These are phyloP conservation scores for Mycalesis mineus DNA, from an alignment of 2,888 invertebrate genomes.

Conservation along the genomic window DNA sequence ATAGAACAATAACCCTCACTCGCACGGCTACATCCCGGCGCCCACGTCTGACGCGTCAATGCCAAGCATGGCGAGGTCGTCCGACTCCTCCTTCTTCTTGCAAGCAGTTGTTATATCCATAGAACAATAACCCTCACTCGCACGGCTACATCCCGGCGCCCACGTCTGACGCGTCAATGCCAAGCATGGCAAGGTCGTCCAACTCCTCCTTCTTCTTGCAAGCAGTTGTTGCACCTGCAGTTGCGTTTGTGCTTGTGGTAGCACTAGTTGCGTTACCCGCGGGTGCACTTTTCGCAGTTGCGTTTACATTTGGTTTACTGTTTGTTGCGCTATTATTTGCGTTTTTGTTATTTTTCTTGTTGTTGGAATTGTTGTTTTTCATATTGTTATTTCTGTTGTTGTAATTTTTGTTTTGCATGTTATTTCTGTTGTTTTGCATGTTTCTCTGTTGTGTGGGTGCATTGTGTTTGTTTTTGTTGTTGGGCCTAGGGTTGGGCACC, in stretches of 20 bases:
- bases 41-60: constrained; percentile 90
- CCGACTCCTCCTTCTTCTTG: constrained; percentile 34
- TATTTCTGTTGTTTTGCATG: background rate
- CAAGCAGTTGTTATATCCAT: background rate
- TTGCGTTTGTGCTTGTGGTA: constrained; percentile 23
- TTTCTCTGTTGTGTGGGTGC: background rate
- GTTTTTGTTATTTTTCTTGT: constrained; percentile 24
- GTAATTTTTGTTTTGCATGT: constrained; percentile 22
- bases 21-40: constrained; percentile 67
- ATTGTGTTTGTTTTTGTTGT: constrained; percentile 22
- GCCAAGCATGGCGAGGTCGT: too few relatives aligned
- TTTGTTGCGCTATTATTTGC: constrained; percentile 20
- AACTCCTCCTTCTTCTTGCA: constrained; percentile 70
- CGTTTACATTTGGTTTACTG: background rate
- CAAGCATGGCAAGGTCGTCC: constrained; percentile 89
- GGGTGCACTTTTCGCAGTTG: background rate
- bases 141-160: constrained; percentile 76
- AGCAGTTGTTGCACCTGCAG: background rate
- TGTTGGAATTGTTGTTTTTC: background rate
- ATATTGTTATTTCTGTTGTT: constrained; percentile 26
- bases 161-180: constrained; percentile 89
- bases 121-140: too few relatives aligned
- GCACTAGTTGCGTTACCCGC: background rate
- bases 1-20: too few relatives aligned
- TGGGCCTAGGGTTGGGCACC: constrained; percentile 35